A percentile compares a stretch with the other conserved stretches of the same genome.
These are phyloP conservation scores for Chelonus insularis DNA, from an alignment of 1,140 invertebrate species.

Conservation along the genomic window DNA sequence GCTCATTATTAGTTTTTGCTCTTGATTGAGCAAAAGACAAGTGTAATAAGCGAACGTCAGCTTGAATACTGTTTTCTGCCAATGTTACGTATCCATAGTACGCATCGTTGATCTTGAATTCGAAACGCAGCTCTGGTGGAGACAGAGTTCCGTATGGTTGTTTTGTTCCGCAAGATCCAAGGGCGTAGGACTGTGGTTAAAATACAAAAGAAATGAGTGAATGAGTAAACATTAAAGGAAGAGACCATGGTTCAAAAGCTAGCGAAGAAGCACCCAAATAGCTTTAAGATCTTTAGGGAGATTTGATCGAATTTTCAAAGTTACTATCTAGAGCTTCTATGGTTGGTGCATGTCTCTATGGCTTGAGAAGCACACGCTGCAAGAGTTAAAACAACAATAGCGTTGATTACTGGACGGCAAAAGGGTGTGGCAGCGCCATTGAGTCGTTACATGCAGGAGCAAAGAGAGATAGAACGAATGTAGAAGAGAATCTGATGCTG, in stretches of 20 bases:
- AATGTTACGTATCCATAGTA: background rate
- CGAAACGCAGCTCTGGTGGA: conserved; percentile 6
- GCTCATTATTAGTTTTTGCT: background rate
- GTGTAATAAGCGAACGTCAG: conserved; percentile 6
- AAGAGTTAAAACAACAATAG: conserved; percentile 56
- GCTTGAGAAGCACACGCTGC: conserved; percentile 27
- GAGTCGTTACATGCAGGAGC: conserved; percentile 58
- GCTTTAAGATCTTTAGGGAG: too few relatives aligned
- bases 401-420: conserved; percentile 58
- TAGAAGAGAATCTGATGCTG: background rate
- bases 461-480: conserved; percentile 39
- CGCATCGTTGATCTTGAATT: conserved; percentile 12
- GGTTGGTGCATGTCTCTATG: background rate
- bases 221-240: background rate
- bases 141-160: background rate
- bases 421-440: conserved; percentile 60
- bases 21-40: background rate
- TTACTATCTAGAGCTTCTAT: too few relatives aligned
- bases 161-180: conserved; percentile 6
- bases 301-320: too few relatives aligned
- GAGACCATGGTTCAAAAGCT: too few relatives aligned
- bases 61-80: background rate
- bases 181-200: conserved; percentile 21
- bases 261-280: too few relatives aligned
- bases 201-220: too few relatives aligned